A percentile compares a stretch with the other conserved stretches of the same genome.
Evolutionary conservation across 2,888 invertebrate species (phyloP).

Genomic region (Endotricha flammealis): DNA sequence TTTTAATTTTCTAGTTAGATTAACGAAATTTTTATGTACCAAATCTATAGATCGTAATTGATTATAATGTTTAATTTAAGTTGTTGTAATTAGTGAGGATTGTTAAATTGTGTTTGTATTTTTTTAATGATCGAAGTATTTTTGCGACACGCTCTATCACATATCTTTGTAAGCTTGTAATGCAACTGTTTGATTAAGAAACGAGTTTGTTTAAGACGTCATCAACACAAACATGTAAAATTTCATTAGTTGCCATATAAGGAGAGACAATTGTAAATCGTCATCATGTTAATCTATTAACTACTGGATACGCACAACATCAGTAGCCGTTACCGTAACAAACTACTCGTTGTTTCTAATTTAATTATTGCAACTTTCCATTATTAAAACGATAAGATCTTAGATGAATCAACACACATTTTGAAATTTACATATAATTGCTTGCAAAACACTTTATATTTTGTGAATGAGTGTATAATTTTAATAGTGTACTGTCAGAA

Average conservation of each 20-base stretch:
- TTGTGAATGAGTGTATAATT: conserved; percentile 40
- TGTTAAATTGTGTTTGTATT: conserved; percentile 73
- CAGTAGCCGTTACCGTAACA: conserved; percentile 45
- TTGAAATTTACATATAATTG: conserved; percentile 46
- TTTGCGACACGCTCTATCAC: conserved; percentile 43
- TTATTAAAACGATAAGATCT: conserved; percentile 41
- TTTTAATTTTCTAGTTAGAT: conserved; percentile 67
- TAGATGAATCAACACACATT: conserved; percentile 50
- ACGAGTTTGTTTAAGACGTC: too few relatives aligned
- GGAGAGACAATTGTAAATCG: too few relatives aligned
- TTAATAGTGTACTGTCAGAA: conserved; percentile 37
- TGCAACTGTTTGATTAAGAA: conserved; percentile 45
- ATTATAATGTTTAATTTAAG: conserved; percentile 62
- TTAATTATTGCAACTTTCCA: conserved; percentile 38
- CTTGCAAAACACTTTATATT: conserved; percentile 52
- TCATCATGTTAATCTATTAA: too few relatives aligned
- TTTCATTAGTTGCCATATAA: too few relatives aligned
- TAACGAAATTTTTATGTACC: conserved; percentile 75
- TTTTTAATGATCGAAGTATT: conserved; percentile 36
- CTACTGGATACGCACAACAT: too few relatives aligned
- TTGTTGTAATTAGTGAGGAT: conserved; percentile 69
- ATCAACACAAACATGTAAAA: too few relatives aligned
- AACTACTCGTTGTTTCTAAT: conserved; percentile 29
- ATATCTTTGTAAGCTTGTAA: conserved; percentile 53
- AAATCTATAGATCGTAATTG: conserved; percentile 73